phyloP scores from a whole-genome alignment of 2,888 invertebrate species.

The Lasius platythorax region DNA sequence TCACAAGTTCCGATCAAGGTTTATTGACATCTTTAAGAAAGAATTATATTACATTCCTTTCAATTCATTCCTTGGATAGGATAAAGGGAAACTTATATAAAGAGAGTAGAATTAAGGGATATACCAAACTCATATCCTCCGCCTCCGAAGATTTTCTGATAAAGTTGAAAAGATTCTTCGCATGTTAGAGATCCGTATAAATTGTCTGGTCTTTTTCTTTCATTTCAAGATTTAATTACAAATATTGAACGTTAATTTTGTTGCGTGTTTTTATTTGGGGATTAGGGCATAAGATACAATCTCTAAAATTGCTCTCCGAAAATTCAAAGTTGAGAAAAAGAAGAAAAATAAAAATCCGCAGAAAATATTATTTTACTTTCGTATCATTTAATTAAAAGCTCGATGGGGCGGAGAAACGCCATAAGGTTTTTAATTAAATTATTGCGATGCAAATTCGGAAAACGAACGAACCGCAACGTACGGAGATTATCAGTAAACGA shows the following conservation, averaged over 20 bases:
- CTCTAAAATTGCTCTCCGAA: neutral
- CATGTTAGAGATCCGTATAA: neutral
- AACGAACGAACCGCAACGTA: neutral
- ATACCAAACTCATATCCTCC: conserved; percentile 5
- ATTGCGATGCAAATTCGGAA: neutral
- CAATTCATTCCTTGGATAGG: neutral
- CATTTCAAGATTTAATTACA: neutral
- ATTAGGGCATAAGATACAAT: neutral
- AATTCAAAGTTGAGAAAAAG: neutral
- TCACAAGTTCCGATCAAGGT: neutral
- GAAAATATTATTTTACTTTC: neutral
- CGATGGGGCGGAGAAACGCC: neutral
- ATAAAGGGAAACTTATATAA: neutral
- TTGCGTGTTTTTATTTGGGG: neutral
- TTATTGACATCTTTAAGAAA: conserved; percentile 13
- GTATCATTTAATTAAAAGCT: neutral
- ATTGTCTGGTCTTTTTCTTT: neutral
- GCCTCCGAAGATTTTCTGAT: neutral
- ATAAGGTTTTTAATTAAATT: conserved; percentile 34
- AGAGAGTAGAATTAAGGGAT: neutral
- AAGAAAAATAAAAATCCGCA: neutral
- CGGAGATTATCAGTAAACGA: conserved; percentile 29
- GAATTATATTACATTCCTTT: conserved; percentile 8
- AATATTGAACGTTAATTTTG: neutral
- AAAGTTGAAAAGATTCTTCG: neutral